Percentiles rank a stretch among this genome's conserved stretches.
phyloP scores from a whole-genome alignment of 2,113 vertebrate species.

The Malaclemys terrapin region DNA sequence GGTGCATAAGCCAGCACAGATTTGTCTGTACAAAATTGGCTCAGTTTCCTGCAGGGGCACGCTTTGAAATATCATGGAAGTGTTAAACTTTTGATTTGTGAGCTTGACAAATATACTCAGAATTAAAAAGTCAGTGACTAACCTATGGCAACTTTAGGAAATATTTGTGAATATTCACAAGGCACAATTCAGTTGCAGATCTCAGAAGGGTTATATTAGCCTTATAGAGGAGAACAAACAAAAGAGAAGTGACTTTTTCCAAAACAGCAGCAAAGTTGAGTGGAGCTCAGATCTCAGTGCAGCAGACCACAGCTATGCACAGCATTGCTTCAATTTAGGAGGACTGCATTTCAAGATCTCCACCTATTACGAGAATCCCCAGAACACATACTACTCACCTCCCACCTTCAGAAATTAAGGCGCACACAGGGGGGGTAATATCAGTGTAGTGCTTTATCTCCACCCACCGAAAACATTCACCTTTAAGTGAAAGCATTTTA shows the following conservation, averaged over 20 bases:
- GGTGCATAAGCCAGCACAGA: neutral
- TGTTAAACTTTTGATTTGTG: neutral
- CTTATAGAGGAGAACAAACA: neutral
- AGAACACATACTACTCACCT: neutral
- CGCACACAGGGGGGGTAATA: neutral
- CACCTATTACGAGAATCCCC: too few relatives aligned
- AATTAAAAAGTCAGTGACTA: neutral
- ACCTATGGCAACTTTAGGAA: fast-evolving
- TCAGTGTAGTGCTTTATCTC: slow-evolving; percentile 29
- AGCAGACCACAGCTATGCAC: neutral
- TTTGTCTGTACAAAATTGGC: neutral
- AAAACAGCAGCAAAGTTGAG: neutral
- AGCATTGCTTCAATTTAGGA: neutral
- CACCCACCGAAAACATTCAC: slow-evolving; percentile 6
- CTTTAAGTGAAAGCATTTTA: slow-evolving; percentile 5
- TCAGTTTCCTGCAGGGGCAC: neutral
- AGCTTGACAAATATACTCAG: neutral
- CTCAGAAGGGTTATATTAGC: neutral
- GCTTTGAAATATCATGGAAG: neutral
- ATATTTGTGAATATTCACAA: neutral
- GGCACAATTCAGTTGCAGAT: neutral
- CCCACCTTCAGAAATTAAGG: neutral
- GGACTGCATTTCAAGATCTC: neutral
- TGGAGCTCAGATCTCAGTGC: fast-evolving
- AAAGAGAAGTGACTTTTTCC: neutral